Percentiles rank a stretch among this genome's conserved stretches.
phyloP scores from a whole-genome alignment of 2,797 vertebrate genomes.

The Agapornis canus region DNA sequence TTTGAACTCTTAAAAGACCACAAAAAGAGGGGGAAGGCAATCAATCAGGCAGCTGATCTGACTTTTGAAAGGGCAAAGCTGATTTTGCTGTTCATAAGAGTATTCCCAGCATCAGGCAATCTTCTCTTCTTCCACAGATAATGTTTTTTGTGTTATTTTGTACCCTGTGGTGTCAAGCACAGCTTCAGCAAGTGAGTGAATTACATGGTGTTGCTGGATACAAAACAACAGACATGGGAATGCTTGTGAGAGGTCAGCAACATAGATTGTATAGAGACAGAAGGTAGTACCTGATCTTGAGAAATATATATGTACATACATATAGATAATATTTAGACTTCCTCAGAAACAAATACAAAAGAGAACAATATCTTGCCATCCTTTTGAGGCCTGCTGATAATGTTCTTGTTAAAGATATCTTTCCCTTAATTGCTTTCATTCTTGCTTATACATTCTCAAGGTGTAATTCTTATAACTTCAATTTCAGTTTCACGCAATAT shows the following conservation, averaged over 20 bases:
- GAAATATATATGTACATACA: not conserved
- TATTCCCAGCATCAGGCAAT: not conserved
- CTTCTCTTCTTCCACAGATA: slow-evolving; percentile 44
- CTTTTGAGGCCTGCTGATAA: not conserved
- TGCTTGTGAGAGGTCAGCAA: not conserved
- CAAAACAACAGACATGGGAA: not conserved
- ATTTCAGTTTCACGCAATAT: not conserved
- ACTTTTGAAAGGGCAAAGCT: slow-evolving; percentile 43
- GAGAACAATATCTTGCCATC: not conserved
- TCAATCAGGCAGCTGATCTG: slow-evolving; percentile 49
- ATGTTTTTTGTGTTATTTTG: slow-evolving; percentile 28
- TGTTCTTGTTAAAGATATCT: not conserved
- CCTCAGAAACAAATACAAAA: not conserved
- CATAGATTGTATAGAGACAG: not conserved
- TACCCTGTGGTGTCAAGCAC: slow-evolving; percentile 34
- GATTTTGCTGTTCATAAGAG: slow-evolving; percentile 24
- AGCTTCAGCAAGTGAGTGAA: slow-evolving; percentile 22
- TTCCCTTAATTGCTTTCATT: not conserved
- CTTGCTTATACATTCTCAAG: not conserved
- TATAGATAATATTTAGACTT: not conserved
- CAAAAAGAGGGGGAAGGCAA: slow-evolving; percentile 22
- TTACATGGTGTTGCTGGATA: slow-evolving; percentile 30
- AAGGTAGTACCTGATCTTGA: not conserved
- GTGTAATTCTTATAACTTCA: not conserved
- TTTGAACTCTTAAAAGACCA: slow-evolving; percentile 20